A percentile compares a stretch with the other conserved stretches of the same genome.
Evolutionary conservation across 2,113 vertebrate species (phyloP).

Genomic region (Elgaria multicarinata): DNA sequence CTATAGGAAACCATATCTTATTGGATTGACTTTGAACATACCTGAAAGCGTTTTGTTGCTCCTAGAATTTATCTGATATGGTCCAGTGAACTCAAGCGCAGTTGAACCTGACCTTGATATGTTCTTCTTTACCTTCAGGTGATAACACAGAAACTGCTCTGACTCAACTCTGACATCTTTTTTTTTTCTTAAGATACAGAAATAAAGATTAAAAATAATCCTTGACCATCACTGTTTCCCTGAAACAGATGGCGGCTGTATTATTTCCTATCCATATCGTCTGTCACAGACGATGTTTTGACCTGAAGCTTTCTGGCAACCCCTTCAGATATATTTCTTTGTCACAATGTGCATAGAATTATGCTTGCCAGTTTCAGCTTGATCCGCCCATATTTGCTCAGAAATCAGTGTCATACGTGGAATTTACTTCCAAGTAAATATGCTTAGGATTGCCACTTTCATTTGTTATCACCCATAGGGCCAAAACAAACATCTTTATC

Average conservation of each 20-base stretch:
- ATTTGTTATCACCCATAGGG: constrained; percentile 28
- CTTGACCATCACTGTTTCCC: constrained; percentile 52
- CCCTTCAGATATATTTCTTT: neutral
- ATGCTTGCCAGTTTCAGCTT: neutral
- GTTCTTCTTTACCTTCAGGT: constrained; percentile 73
- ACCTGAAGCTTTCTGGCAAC: constrained; percentile 50
- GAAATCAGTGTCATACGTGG: neutral
- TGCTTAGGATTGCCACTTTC: neutral
- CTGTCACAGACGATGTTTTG: constrained; percentile 18
- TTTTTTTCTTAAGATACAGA: constrained; percentile 40
- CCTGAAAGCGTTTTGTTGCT: constrained; percentile 75
- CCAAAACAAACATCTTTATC: too few species aligned
- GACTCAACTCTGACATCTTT: constrained; percentile 63
- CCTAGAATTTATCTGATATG: constrained; percentile 62
- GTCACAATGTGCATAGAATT: constrained; percentile 24
- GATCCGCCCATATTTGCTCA: neutral
- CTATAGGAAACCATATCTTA: constrained; percentile 58
- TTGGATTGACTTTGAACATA: constrained; percentile 73
- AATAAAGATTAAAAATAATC: constrained; percentile 38
- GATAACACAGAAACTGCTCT: constrained; percentile 68
- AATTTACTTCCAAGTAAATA: neutral
- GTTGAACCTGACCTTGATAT: constrained; percentile 72
- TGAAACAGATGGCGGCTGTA: constrained; percentile 51
- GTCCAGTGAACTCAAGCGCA: constrained; percentile 69
- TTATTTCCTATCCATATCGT: constrained; percentile 22